Evolutionary conservation across 2,888 invertebrate genomes (phyloP), one percentile per base, ranked within the genome.

Genomic region (Cephus spinipes): DNA sequence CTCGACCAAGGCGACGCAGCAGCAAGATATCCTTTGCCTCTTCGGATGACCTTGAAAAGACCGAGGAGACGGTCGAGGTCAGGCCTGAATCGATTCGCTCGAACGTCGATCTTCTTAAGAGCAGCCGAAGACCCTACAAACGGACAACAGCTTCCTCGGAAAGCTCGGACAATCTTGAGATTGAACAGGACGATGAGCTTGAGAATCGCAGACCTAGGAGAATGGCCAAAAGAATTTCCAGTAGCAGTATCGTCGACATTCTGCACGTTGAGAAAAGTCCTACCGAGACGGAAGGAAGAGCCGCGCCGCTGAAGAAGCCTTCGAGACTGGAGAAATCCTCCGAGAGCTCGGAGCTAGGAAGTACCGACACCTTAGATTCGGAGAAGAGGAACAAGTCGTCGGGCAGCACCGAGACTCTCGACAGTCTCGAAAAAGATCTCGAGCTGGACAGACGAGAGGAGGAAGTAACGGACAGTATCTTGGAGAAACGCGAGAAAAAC

Each of bases 321-420:
- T 82, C 87, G 23, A 85, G 91, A 71, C 81, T 91, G 9, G 89
- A 90, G 71, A 91, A 91, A 76, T 90, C 90, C 1, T 91, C 91
- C 4, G 91, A 91, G 79, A 91, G 91, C 80, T 91, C 91, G 6
- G 91, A 91, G 31, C 83, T 91, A 0, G 91, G 90, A 4, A 91
- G 91, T 76, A 91, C 90, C 11, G 91, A 91, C 55, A 91, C 91
- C 0, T 77, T 91, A 4, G 89, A 91, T 76, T 91, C 90, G 0
- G 90, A 91, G 73, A 87, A 88, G 74, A 86, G 89, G 73, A 89
- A 89, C 74, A 91, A 91, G 73, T 90, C 88, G 6, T 90, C 89
- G 11, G 91, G 89, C 77, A 91, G 91, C 79, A 90, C 90, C 0
- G 91, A 91, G 77, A 91, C 91, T 9, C 82, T 91, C 40, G 91